Evolutionary conservation across 2,888 invertebrate species (phyloP).

Genomic region (Dryadula phaetusa): DNA sequence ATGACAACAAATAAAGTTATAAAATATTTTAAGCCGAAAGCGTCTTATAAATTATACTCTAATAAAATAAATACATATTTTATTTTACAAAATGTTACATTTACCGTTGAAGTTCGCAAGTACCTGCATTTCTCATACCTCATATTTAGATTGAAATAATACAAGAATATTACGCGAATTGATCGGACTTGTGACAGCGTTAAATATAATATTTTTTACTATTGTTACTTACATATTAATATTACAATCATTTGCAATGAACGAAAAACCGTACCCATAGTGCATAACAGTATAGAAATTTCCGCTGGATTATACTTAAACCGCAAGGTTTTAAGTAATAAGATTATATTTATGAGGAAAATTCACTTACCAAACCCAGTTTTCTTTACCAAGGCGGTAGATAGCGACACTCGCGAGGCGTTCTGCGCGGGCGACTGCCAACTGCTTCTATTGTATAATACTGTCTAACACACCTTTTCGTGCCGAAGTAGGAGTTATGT

Average conservation of each 20-base stretch:
- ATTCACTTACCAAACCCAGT: slow-evolving; percentile 33
- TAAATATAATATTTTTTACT: neutral
- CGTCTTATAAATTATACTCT: neutral
- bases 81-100: neutral
- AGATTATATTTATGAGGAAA: slow-evolving; percentile 10
- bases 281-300: too few relatives aligned
- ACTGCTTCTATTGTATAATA: slow-evolving; percentile 61
- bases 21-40: too few relatives aligned
- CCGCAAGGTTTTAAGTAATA: neutral
- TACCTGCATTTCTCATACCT: neutral
- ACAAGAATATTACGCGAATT: slow-evolving; percentile 8
- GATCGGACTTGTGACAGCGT: neutral
- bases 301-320: too few relatives aligned
- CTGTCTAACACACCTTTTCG: slow-evolving; percentile 47
- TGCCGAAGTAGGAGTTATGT: slow-evolving; percentile 43
- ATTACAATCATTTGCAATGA: neutral
- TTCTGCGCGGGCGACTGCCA: slow-evolving; percentile 54
- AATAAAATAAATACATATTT: neutral
- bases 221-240: neutral
- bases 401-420: slow-evolving; percentile 30
- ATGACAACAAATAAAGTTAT: too few relatives aligned
- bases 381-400: slow-evolving; percentile 26
- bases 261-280: neutral
- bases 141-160: neutral
- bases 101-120: neutral